Evolutionary conservation across 1,140 invertebrate genomes (phyloP), one percentile per base, ranked within the genome.

Genomic region (Semibalanus balanoides): DNA sequence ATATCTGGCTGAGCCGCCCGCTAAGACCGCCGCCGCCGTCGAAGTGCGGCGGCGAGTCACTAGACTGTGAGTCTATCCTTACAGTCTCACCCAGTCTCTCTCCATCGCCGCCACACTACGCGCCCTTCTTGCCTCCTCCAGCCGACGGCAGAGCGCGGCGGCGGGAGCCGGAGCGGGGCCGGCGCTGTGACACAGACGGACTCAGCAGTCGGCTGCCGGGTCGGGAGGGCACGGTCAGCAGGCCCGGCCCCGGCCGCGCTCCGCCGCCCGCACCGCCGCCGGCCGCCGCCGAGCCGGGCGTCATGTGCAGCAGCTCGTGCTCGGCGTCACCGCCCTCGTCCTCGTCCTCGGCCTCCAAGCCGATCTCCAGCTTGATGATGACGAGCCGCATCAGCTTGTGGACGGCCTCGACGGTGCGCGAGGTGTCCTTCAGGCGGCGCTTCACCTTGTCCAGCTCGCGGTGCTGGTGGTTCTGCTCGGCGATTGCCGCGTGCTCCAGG

Each of bases 151-250:
- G 72, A 29, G 7, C 71, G 77, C 28, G 31, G 71, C 77, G 77
- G 74, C 31, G 76, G 76, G 76, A 75, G 78, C 69, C 22, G 74
- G 72, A 29, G 79, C 76, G 51, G 80, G 78, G 22, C 73, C 43
- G 40, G 75, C 73, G 78, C 64, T 79, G 31, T 77, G 77, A 72
- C 31, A 72, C 31, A 28, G 30, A 25, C 14, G 31, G 30, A n/a
- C 31, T 73, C 80, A 79, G 11, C 51, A 64, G 22, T 1, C 51
- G 51, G 22, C 51, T 64, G 51, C 14, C 11, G 51, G 51, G 51
- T 19, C 22, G 51, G 14, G 51, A 11, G 14, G 51, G 51, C 51
- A 25, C 51, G 9, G 14, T 64, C 7, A 64, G 51, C 51, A 64
- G 7, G 11, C 51, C 14, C 11, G 51, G 1, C 14, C 51, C 51